These are phyloP conservation scores for Slavum lentiscoides DNA, from an alignment of 2,888 invertebrate species.

Conservation along the genomic window DNA sequence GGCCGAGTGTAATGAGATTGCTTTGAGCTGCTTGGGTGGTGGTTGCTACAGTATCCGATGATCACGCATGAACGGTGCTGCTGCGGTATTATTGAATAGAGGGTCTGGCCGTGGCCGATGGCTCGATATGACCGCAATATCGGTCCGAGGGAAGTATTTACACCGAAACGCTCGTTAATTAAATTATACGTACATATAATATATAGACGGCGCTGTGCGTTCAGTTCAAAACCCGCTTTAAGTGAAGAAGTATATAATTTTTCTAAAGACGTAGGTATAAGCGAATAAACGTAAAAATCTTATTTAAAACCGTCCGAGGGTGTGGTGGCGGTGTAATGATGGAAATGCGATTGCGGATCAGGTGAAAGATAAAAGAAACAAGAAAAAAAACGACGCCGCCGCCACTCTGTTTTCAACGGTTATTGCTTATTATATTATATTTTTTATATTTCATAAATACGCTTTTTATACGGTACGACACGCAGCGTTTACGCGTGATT, in stretches of 20 bases:
- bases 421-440: background rate
- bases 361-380: background rate
- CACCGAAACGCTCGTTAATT: slow-evolving; percentile 7
- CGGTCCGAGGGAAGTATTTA: background rate
- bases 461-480: background rate
- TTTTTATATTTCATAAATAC: slow-evolving; percentile 4
- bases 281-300: background rate
- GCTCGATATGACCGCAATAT: background rate
- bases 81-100: background rate
- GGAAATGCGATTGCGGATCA: background rate
- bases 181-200: background rate
- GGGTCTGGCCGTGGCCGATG: background rate
- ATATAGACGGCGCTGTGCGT: background rate
- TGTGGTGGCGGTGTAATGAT: too few species aligned
- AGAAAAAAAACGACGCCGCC: background rate
- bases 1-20: too few species aligned
- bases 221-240: background rate
- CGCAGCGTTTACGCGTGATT: slow-evolving; percentile 34
- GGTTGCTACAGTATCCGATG: background rate
- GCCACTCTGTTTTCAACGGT: background rate
- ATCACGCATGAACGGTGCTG: too few species aligned
- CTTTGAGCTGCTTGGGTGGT: too few species aligned
- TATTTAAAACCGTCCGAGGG: background rate
- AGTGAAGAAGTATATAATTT: background rate
- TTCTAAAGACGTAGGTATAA: too few species aligned